Evolutionary conservation across 2,888 invertebrate species (phyloP), one percentile per base, ranked within the genome.

Genomic region (Dione juno): DNA sequence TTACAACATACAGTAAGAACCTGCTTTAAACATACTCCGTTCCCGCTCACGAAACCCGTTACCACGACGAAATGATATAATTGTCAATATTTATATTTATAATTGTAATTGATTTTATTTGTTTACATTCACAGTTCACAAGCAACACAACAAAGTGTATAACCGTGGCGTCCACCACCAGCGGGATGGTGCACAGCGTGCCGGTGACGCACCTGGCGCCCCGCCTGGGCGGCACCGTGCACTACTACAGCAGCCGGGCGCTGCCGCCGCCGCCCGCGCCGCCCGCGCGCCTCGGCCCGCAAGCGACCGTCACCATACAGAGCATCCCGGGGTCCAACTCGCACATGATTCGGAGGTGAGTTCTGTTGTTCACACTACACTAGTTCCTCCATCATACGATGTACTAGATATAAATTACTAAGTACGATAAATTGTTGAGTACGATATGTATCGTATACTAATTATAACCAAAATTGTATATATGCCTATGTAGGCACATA

Each of bases 101-200:
- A n/a, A n/a, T n/a, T n/a, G n/a, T n/a, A 16, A n/a, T 3, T 45
- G 16, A 9, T 45, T 9, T 45, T 1, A 9, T 48, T 16, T 48
- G 45, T 0, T 6, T 48, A n/a, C 3, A 40, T 61, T 19, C 61
- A 13, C 82, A 92, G 92, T 92, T 85, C 76, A 72, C 88, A 61
- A 83, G 82, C 63, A 87, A 87, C 73, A 79, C 76, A 50, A 89
- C 88, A 0, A 92, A 93, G 66, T 92, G 92, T 79, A 93, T 93
- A 71, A 93, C 92, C 0, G 93, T 93, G 3, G 90, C 92, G 0
- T 93, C 93, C 0, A 92, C 92, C 0, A 89, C 92, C 0, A 90
- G 90, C 48, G 93, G 93, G 0, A 88, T 92, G 89, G 81, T 93
- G 0, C 92, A 93, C 77, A 88, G 90, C 61, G 93, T 92, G 21